A percentile compares a stretch with the other conserved stretches of the same genome.
Conservation (phyloP, 2,113 vertebrate species). For the Megalops atlanticus region DNA sequence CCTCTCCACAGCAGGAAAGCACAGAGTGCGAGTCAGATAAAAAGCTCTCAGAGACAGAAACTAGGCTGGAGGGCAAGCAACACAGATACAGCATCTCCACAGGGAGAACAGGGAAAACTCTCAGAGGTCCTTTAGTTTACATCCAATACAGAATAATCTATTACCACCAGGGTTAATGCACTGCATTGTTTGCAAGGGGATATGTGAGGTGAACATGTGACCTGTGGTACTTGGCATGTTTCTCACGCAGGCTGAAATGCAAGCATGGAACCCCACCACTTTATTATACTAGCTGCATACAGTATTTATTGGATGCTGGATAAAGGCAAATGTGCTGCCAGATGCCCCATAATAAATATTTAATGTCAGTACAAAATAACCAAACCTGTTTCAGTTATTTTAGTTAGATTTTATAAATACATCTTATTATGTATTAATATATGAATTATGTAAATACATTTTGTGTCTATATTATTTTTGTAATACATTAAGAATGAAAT, state of each 20-base stretch:
- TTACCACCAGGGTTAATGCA: neutral
- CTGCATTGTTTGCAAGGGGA: neutral
- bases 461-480: too few species aligned
- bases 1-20: neutral
- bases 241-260: neutral
- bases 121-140: slow-evolving; percentile 6
- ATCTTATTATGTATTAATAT: too few species aligned
- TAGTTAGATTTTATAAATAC: neutral
- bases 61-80: neutral
- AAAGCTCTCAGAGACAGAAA: neutral
- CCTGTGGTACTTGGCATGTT: neutral
- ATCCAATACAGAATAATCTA: slow-evolving; percentile 5
- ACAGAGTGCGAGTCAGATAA: neutral
- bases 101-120: neutral
- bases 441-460: too few species aligned
- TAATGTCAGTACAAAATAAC: neutral
- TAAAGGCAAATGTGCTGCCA: neutral
- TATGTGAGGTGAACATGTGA: neutral
- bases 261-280: neutral
- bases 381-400: neutral
- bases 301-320: neutral
- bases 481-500: neutral
- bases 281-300: neutral
- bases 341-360: neutral
- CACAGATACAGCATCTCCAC: neutral